phyloP scores from a whole-genome alignment of 2,113 vertebrate genomes.

The Zapornia atra region DNA sequence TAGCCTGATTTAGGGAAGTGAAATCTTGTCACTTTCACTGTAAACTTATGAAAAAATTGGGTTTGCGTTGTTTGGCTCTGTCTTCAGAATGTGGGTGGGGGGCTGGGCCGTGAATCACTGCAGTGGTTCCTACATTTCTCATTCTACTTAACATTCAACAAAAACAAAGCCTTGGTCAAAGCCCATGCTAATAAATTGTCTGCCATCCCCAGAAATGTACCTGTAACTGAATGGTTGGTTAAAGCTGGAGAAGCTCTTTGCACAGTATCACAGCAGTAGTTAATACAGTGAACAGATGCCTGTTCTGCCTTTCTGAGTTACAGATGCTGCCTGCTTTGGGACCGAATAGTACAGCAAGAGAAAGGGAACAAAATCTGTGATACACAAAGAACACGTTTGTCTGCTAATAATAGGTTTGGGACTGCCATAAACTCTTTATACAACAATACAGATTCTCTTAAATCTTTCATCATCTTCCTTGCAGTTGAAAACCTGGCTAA shows the following conservation, averaged over 20 bases:
- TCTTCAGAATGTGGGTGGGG: accelerated
- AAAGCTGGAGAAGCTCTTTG: background rate
- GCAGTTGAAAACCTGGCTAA: background rate
- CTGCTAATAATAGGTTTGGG: conserved; percentile 26
- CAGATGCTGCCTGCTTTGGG: conserved; percentile 3
- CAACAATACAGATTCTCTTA: background rate
- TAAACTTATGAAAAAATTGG: background rate
- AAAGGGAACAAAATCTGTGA: background rate
- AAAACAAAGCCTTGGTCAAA: background rate
- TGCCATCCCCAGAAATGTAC: background rate
- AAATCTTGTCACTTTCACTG: background rate
- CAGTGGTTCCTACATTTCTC: background rate
- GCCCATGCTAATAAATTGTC: background rate
- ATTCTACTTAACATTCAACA: background rate
- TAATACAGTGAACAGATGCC: background rate
- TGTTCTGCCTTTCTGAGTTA: background rate
- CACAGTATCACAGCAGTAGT: background rate
- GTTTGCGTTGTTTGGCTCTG: background rate
- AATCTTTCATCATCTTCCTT: background rate
- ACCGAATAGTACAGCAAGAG: background rate
- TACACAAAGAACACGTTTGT: background rate
- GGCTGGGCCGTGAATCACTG: background rate
- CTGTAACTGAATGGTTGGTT: background rate
- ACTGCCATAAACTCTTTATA: background rate
- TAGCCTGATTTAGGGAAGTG: background rate